phyloP scores from a whole-genome alignment of 2,888 invertebrate genomes.

The Erynnis tages region DNA sequence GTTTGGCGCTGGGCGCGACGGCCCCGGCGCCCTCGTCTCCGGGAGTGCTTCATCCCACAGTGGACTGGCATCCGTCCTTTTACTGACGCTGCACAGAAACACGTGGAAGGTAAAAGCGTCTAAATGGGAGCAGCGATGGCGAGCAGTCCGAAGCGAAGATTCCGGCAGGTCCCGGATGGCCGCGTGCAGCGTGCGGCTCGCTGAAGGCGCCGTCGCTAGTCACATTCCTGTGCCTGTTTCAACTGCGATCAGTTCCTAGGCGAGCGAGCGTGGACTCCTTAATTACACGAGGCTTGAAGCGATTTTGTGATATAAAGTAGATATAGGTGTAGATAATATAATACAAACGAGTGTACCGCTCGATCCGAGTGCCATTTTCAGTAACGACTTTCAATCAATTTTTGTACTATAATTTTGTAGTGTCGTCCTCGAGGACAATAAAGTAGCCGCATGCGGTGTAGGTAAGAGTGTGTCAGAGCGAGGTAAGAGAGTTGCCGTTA shows the following conservation, averaged over 20 bases:
- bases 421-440: conserved; percentile 63
- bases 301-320: conserved; percentile 78
- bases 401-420: conserved; percentile 54
- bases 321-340: conserved; percentile 60
- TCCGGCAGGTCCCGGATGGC: conserved; percentile 36
- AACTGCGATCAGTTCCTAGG: conserved; percentile 45
- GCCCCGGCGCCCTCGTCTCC: conserved; percentile 49
- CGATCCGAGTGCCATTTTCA: conserved; percentile 74
- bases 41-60: conserved; percentile 61
- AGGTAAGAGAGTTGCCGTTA: conserved; percentile 35
- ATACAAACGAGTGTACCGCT: conserved; percentile 61
- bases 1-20: conserved; percentile 82
- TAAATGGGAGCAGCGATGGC: conserved; percentile 36
- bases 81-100: conserved; percentile 63
- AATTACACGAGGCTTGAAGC: conserved; percentile 68
- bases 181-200: conserved; percentile 34
- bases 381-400: conserved; percentile 56
- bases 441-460: conserved; percentile 48
- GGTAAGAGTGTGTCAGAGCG: conserved; percentile 34
- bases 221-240: conserved; percentile 58
- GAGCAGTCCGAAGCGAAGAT: conserved; percentile 38
- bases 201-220: conserved; percentile 42
- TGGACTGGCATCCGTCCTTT: conserved; percentile 82
- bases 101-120: conserved; percentile 39
- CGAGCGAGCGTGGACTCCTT: conserved; percentile 48